Percentiles rank a stretch among this genome's conserved stretches.
These are phyloP conservation scores for Lydus trimaculatus DNA, from an alignment of 2,888 invertebrate species.

Conservation along the genomic window DNA sequence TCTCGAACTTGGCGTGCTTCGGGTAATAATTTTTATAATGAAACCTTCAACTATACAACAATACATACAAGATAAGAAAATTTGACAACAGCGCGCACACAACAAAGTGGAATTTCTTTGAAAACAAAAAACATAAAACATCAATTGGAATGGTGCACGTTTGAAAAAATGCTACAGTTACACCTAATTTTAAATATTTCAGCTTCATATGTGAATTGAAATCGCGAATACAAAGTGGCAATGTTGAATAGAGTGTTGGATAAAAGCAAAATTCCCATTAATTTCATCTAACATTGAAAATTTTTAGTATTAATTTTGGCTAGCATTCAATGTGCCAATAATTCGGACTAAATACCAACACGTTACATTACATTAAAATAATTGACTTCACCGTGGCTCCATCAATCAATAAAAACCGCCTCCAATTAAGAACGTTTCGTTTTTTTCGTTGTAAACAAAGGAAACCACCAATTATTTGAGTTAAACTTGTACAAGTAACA, in stretches of 20 bases:
- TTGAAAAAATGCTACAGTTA: not conserved
- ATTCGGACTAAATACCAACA: not conserved
- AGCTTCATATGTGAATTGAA: not conserved
- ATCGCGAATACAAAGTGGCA: not conserved
- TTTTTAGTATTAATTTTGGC: not conserved
- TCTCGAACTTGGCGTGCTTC: slow-evolving; percentile 41
- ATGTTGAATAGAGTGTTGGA: not conserved
- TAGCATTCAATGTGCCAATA: not conserved
- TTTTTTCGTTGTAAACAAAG: not conserved
- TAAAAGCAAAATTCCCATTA: not conserved
- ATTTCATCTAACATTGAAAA: not conserved
- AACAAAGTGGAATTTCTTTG: not conserved
- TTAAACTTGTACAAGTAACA: not conserved
- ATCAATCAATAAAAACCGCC: not conserved
- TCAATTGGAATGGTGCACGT: not conserved
- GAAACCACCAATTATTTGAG: not conserved
- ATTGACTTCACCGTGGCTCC: not conserved
- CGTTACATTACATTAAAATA: slow-evolving; percentile 1
- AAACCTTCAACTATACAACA: slow-evolving; percentile 35
- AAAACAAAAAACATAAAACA: not conserved
- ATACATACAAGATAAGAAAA: slow-evolving; percentile 35
- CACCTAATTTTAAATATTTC: not conserved
- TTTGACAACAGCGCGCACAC: slow-evolving; percentile 34
- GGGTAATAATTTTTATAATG: slow-evolving; percentile 52
- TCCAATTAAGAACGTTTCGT: not conserved